Evolutionary conservation across 2,888 invertebrate genomes (phyloP), one percentile per base, ranked within the genome.

Genomic region (Zaprionus obscuricornis): DNA sequence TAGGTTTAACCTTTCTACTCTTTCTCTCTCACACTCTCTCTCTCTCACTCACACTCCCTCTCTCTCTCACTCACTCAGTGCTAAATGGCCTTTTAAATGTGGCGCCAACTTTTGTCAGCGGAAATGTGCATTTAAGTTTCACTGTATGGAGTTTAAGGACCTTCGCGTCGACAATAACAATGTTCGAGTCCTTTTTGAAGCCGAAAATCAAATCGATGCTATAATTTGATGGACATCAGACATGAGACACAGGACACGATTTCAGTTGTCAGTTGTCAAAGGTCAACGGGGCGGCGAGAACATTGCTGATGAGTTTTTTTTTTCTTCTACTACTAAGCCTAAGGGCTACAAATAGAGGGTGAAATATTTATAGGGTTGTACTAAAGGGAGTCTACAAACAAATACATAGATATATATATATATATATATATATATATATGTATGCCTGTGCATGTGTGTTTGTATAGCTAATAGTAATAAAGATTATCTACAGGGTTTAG

Each of bases 261-360:
- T 60, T 75, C 50, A 42, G 65, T 56, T 65, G 68, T 75, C 50
- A 42, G 65, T 56, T 65, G 68, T 52, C 77, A 81, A 81, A 75
- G 81, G 74, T 81, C 81, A 76, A 76, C 34, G 46, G 58, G n/a
- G 71, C 58, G n/a, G n/a, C n/a, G 11, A 22, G 7, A 22, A n/a
- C 16, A 31, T 34, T 37, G 60, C 62, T 72, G 73, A 58, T 54
- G 52, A 37, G 54, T 52, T 46, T 18, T 22, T n/a, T n/a, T n/a
- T n/a, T n/a, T n/a, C n/a, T n/a, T n/a, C n/a, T n/a, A n/a, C n/a
- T n/a, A n/a, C n/a, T n/a, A n/a, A n/a, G n/a, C n/a, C n/a, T n/a
- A n/a, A n/a, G n/a, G n/a, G n/a, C n/a, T n/a, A n/a, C 0, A 33
- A 16, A 43, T 27, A 27, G 26, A 13, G n/a, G 22, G 8, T 22